Percentiles rank a stretch among this genome's conserved stretches.
Conservation (phyloP, 2,797 vertebrate genomes). For the Triplophysa yarkandensis region DNA sequence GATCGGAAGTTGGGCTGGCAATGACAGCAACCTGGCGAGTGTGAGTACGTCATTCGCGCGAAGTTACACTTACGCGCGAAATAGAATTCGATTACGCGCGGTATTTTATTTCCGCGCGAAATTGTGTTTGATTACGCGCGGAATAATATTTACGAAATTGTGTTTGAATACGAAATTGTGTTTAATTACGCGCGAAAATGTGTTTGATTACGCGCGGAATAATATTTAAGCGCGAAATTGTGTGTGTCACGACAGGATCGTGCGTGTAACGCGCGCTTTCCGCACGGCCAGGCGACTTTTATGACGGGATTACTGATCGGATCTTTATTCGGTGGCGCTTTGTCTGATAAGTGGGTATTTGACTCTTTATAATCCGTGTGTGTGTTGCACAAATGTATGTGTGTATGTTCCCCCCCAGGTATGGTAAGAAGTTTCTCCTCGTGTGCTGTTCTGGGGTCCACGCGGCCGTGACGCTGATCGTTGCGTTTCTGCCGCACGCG, state of each 20-base stretch:
- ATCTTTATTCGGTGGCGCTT: conserved; percentile 68
- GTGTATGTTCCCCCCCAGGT: conserved; percentile 59
- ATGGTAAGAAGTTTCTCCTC: conserved; percentile 70
- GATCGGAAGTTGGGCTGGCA: conserved; percentile 2
- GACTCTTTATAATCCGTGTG: background rate
- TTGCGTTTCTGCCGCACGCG: conserved; percentile 64
- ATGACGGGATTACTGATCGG: conserved; percentile 72
- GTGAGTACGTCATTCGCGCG: no score
- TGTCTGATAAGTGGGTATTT: conserved; percentile 68
- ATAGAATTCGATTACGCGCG: no score
- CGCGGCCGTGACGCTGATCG: conserved; percentile 60
- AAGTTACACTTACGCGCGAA: no score
- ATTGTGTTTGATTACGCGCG: no score
- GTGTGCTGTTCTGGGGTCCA: conserved; percentile 63
- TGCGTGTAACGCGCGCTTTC: conserved; percentile 56
- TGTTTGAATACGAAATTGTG: no score
- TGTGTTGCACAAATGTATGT: background rate
- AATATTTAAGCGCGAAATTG: no score
- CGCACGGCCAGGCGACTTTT: conserved; percentile 67
- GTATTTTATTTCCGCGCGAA: no score
- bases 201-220: no score
- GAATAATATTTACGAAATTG: no score
- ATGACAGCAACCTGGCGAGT: background rate
- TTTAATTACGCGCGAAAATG: no score
- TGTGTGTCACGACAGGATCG: conserved; percentile 46